Evolutionary conservation across 2,888 invertebrate genomes (phyloP).

Genomic region (Cheilosia variabilis): DNA sequence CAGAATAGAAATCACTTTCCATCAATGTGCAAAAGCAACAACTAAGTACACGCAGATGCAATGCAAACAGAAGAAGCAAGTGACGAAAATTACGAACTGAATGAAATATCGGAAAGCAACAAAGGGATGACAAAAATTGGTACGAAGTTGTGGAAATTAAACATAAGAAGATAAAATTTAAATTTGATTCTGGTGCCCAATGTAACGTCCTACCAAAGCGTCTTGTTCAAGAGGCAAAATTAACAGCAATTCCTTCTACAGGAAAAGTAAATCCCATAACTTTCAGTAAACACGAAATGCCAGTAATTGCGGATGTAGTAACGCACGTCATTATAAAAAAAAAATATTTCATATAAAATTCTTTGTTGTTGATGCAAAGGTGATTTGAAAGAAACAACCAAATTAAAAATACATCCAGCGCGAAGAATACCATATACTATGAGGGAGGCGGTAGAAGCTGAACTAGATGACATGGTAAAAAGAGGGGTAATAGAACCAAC

Average conservation of each 20-base stretch:
- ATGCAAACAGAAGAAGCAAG: slow-evolving; percentile 23
- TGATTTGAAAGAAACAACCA: slow-evolving; percentile 16
- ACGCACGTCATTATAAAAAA: not conserved
- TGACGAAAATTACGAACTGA: slow-evolving; percentile 17
- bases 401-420: slow-evolving; percentile 36
- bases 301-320: slow-evolving; percentile 1
- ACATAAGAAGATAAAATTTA: slow-evolving; percentile 15
- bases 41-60: slow-evolving; percentile 11
- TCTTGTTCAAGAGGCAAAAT: not conserved
- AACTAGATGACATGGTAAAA: slow-evolving; percentile 62
- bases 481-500: slow-evolving; percentile 48
- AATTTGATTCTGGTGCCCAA: slow-evolving; percentile 35
- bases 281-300: not conserved
- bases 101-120: slow-evolving; percentile 18
- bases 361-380: slow-evolving; percentile 2
- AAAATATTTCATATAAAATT: not conserved
- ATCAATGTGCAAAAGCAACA: slow-evolving; percentile 12
- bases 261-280: not conserved
- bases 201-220: slow-evolving; percentile 34
- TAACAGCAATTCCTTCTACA: slow-evolving; percentile 8
- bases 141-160: slow-evolving; percentile 14
- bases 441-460: slow-evolving; percentile 53
- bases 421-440: slow-evolving; percentile 33
- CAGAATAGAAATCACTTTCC: slow-evolving; percentile 19
- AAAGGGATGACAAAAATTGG: slow-evolving; percentile 29